phyloP scores from a whole-genome alignment of 1,140 invertebrate genomes.

The Hypsibius dujardini region DNA sequence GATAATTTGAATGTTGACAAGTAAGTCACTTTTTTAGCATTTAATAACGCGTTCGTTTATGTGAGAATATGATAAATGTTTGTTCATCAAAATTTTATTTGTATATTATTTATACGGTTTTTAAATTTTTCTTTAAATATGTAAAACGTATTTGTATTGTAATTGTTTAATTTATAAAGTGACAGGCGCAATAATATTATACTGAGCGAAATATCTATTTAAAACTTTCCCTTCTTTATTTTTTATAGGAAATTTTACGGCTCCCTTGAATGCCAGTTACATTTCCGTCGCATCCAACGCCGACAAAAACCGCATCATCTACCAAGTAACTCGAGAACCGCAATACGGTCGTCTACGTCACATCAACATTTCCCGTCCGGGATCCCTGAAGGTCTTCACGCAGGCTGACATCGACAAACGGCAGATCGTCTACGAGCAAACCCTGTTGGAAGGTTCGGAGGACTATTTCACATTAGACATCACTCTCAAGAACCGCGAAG shows the following conservation, averaged over 20 bases:
- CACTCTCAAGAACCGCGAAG: not conserved
- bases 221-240: too few relatives aligned
- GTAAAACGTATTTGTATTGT: too few relatives aligned
- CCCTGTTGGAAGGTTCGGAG: not conserved
- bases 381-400: not conserved
- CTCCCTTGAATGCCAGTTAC: not conserved
- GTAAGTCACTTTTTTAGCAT: too few relatives aligned
- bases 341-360: not conserved
- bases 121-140: too few relatives aligned
- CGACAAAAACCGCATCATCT: not conserved
- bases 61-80: too few relatives aligned
- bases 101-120: too few relatives aligned
- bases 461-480: slow-evolving; percentile 5
- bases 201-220: too few relatives aligned
- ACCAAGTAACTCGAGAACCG: not conserved
- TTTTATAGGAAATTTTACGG: not conserved
- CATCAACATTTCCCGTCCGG: not conserved
- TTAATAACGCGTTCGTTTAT: too few relatives aligned
- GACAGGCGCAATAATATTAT: too few relatives aligned
- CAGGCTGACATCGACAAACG: not conserved
- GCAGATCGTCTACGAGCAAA: not conserved
- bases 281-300: slow-evolving; percentile 4
- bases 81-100: too few relatives aligned
- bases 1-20: too few relatives aligned
- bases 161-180: too few relatives aligned